phyloP scores from a whole-genome alignment of 2,113 vertebrate genomes.

The Brienomyrus longianalis region DNA sequence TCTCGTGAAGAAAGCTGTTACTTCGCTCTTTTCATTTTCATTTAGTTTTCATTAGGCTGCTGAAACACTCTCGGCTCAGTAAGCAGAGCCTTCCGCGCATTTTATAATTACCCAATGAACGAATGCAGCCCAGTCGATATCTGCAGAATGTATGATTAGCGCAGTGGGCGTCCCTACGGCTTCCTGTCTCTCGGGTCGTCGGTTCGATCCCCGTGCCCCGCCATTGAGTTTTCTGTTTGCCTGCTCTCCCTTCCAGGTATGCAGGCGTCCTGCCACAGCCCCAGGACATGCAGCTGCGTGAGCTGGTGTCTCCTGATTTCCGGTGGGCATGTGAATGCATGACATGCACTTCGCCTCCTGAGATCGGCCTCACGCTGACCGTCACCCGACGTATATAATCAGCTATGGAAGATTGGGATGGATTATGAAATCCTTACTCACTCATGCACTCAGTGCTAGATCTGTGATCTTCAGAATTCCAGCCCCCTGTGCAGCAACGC shows the following conservation, averaged over 20 bases:
- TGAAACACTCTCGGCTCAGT: slow-evolving; percentile 44
- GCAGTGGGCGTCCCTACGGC: neutral
- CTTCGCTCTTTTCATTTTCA: slow-evolving; percentile 14
- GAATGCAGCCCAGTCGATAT: slow-evolving; percentile 35
- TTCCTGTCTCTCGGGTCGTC: neutral
- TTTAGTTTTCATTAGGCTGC: slow-evolving; percentile 43
- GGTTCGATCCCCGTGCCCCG: neutral
- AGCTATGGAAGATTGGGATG: neutral
- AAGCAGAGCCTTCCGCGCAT: slow-evolving; percentile 46
- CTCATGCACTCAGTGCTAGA: neutral
- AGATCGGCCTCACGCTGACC: neutral
- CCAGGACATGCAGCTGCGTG: neutral
- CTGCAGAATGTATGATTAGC: slow-evolving; percentile 1
- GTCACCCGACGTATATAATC: neutral
- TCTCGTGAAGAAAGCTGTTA: neutral
- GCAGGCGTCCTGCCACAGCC: neutral
- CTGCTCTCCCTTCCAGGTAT: neutral
- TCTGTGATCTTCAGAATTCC: neutral
- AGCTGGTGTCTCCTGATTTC: neutral
- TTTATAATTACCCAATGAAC: slow-evolving; percentile 45
- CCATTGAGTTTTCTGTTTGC: neutral
- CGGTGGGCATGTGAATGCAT: neutral
- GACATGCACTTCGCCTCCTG: neutral
- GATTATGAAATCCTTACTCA: neutral
- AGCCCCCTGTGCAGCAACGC: neutral